Percentiles rank a stretch among this genome's conserved stretches.
phyloP scores from a whole-genome alignment of 2,888 invertebrate genomes.

The Gerris lacustris region DNA sequence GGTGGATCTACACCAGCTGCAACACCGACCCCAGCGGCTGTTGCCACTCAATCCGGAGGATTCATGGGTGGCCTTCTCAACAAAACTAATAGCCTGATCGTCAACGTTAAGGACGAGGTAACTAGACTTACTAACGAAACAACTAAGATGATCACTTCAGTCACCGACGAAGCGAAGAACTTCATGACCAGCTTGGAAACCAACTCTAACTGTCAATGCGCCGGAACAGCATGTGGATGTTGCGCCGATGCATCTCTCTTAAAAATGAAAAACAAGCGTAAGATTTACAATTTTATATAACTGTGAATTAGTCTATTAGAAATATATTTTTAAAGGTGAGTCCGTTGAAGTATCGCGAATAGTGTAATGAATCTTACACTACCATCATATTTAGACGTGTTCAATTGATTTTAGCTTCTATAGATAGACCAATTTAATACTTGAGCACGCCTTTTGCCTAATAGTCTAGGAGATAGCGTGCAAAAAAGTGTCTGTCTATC shows the following conservation, averaged over 20 bases:
- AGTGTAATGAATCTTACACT: too few species aligned
- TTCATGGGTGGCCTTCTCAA: background rate
- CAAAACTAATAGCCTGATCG: background rate
- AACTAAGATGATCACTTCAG: background rate
- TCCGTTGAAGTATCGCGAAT: too few species aligned
- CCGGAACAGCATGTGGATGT: background rate
- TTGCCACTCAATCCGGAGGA: background rate
- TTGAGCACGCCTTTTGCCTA: too few species aligned
- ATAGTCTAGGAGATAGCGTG: too few species aligned
- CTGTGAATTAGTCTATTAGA: too few species aligned
- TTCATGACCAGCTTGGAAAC: background rate
- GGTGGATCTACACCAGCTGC: too few species aligned
- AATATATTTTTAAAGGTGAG: too few species aligned
- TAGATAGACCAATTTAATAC: too few species aligned
- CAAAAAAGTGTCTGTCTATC: too few species aligned
- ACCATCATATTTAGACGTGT: too few species aligned
- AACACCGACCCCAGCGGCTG: too few species aligned
- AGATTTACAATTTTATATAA: background rate
- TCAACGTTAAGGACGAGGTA: background rate
- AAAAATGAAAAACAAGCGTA: background rate
- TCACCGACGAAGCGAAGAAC: background rate
- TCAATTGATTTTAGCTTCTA: too few species aligned
- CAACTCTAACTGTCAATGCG: background rate
- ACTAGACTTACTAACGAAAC: background rate
- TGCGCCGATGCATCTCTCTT: background rate